Base-by-base conservation (phyloP, 1,140 invertebrate species). In the Drosophila tristis region DNA sequence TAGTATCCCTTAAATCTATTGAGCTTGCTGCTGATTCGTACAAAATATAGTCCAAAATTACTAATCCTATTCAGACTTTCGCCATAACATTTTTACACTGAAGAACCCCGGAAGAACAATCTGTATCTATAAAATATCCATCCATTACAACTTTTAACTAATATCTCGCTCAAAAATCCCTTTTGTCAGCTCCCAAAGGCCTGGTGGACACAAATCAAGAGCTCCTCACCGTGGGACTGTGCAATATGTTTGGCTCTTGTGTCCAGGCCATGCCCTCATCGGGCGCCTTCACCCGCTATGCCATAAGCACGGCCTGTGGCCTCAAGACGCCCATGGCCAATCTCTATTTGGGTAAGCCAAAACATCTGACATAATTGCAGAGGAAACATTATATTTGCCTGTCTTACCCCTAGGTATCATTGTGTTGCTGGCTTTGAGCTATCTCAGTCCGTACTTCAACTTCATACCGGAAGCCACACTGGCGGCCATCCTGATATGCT, bases 391-490 rank as follows among this genome's bases (percentile, higher is more conserved):
- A 23, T n/a, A 25, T n/a, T 0, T 23, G 25, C 1, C 2, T n/a
- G 8, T 56, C 13, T 23, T 9, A 13, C 15, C 50, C 44, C 2
- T 23, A 92, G 95, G 95, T 93, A 77, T 86, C 44, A 80, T 92
- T 50, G 89, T 92, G 25, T 54, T 96, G 50, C 80, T 96, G 61
- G 94, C 95, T 4, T 84, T 96, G 11, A 93, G 93, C 56, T 96
- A 96, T 84, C 93, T 98, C 31, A 97, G 97, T 11, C 95, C 96
- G 2, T 97, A 96, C 84, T 96, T 98, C 76, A 95, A 95, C 80
- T 98, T 95, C 89, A 98, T 98, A 77, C 95, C 96, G 45, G 94
- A 97, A 93, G 94, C 96, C 45, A 94, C 94, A 13, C 93, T 97
- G 11, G 96, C 96, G 4, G 95, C 96, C 11, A 96, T 98, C 35